Base-by-base conservation (phyloP, 53 echinoderm and acorn worm species). In the Zoroaster sp. region DNA sequence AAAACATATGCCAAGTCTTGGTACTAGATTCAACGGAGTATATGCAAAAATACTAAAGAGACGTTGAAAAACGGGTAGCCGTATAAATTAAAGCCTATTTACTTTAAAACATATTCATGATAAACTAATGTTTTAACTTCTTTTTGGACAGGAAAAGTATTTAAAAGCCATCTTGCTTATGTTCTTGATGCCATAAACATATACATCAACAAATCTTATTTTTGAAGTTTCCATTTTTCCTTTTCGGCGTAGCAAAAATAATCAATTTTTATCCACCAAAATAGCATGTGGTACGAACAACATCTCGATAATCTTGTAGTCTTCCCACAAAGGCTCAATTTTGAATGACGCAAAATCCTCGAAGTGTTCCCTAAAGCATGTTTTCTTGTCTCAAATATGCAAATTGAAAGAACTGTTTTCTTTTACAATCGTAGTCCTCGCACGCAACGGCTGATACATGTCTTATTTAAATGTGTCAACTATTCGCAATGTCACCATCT, bases 201-300 rank as follows among this genome's bases (percentile, higher is more conserved):
- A 25, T 11, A 59, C 0, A 21, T 11, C 28, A 59, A 21, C 63
- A 28, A 59, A 59, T 28, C 63, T 59, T 59, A 25, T 59, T 59
- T 59, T 25, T 28, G 28, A 59, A 59, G 63, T 59, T 82, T 5
- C 82, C 66, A 18, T 43, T 28, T 66, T 66, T 20, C 32, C 80
- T 65, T 40, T 41, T 35, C 33, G 82, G 82, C 82, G 10, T 15
- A 40, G 68, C 68, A 30, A 35, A 63, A 66, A 31, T 43, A 82
- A 82, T 82, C 82, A 82, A 82, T 82, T 68, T 68, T 82, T 36
- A 28, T 43, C 44, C 66, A 63, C 68, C 37, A 63, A 63, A 65
- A 13, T 39, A 82, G 40, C 45, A 65, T 66, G 28, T 33, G 30
- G 18, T 13, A 0, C 30, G 18, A n/a, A 44, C 35, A 33, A 70